Evolutionary conservation across 2,797 vertebrate species (phyloP).

Genomic region (Aselliscus stoliczkanus): DNA sequence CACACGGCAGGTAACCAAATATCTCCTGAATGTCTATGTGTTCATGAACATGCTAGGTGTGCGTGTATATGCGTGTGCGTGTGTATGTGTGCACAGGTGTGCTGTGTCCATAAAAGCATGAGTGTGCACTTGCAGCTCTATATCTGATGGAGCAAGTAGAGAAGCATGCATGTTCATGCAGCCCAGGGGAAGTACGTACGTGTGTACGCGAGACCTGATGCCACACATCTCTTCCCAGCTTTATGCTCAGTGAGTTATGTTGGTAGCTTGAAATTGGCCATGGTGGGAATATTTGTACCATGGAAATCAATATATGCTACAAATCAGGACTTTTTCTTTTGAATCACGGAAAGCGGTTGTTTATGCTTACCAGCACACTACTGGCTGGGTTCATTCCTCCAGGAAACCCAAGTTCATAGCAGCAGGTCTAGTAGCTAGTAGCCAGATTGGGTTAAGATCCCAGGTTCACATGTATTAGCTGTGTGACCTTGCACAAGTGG

Average conservation of each 20-base stretch:
- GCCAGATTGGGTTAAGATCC: background rate
- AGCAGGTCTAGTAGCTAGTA: background rate
- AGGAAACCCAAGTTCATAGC: background rate
- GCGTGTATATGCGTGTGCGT: rapidly evolving
- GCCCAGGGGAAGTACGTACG: rapidly evolving
- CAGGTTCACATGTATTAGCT: background rate
- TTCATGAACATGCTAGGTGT: too few species aligned
- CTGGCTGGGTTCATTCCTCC: background rate
- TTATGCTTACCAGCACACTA: background rate
- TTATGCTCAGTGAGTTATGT: background rate
- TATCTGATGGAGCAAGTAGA: background rate
- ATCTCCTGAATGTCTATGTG: background rate
- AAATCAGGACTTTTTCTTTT: background rate
- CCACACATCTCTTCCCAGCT: background rate
- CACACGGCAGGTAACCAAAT: background rate
- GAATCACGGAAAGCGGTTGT: rapidly evolving
- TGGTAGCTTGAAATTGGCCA: background rate
- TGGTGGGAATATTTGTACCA: background rate
- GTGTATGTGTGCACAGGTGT: background rate
- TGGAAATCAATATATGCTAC: background rate
- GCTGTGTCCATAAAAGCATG: background rate
- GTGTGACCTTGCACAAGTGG: background rate
- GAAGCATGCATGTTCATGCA: too few species aligned
- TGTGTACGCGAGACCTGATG: too few species aligned
- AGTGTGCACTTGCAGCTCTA: background rate